Evolutionary conservation across 2,797 vertebrate species (phyloP).

Genomic region (Tapirus indicus): DNA sequence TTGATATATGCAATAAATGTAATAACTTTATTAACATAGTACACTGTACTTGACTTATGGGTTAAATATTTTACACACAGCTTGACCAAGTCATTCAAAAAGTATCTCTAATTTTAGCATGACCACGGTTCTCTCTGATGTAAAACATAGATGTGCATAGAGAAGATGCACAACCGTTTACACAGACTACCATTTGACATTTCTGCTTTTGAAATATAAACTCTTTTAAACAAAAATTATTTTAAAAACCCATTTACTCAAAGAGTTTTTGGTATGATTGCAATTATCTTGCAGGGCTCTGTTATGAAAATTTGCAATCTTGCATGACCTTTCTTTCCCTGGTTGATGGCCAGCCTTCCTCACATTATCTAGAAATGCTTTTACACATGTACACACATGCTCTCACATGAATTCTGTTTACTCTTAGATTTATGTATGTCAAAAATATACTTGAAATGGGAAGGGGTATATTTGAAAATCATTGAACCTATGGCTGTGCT

Average conservation of each 20-base stretch:
- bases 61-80: constrained; percentile 83
- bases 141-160: constrained; percentile 81
- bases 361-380: constrained; percentile 54
- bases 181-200: constrained; percentile 73
- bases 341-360: constrained; percentile 58
- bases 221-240: constrained; percentile 77
- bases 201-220: constrained; percentile 79
- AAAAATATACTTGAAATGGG: constrained; percentile 76
- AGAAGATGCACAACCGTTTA: constrained; percentile 79
- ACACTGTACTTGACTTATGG: constrained; percentile 83
- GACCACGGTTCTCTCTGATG: constrained; percentile 66
- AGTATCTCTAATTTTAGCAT: constrained; percentile 74
- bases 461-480: constrained; percentile 80
- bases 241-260: constrained; percentile 77
- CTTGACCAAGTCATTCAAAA: constrained; percentile 80
- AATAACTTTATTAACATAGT: constrained; percentile 73
- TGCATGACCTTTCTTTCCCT: constrained; percentile 63
- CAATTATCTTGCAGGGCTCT: constrained; percentile 57
- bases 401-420: constrained; percentile 60
- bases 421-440: constrained; percentile 64
- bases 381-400: constrained; percentile 44
- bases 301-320: constrained; percentile 28
- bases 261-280: constrained; percentile 80
- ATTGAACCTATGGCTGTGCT: constrained; percentile 78
- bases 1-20: constrained; percentile 81